These are phyloP conservation scores for Gopherus flavomarginatus DNA, from an alignment of 2,113 vertebrate species.

Conservation along the genomic window DNA sequence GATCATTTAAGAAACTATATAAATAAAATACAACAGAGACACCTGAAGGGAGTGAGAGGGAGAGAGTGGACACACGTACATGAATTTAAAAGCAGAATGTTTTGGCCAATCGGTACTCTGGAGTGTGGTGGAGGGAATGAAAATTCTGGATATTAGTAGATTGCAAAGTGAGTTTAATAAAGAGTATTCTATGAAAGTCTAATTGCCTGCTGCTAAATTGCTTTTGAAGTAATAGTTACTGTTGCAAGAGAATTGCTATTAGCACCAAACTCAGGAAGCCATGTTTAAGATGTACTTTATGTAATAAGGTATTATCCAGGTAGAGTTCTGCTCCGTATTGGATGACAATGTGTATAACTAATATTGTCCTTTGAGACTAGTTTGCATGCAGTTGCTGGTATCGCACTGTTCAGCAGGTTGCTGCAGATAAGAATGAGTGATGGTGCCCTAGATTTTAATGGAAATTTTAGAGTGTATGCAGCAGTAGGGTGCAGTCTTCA, in stretches of 20 bases:
- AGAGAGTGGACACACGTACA: slow-evolving; percentile 36
- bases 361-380: slow-evolving; percentile 75
- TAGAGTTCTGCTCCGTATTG: slow-evolving; percentile 61
- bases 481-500: slow-evolving; percentile 81
- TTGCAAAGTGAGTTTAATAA: slow-evolving; percentile 74
- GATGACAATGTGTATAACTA: slow-evolving; percentile 70
- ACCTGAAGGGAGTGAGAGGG: neutral
- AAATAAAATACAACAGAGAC: neutral
- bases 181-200: slow-evolving; percentile 75
- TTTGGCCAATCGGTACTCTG: slow-evolving; percentile 66
- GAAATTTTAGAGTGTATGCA: slow-evolving; percentile 76
- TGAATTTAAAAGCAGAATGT: slow-evolving; percentile 73
- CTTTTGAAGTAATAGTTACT: slow-evolving; percentile 77
- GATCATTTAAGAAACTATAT: slow-evolving; percentile 5
- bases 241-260: slow-evolving; percentile 60
- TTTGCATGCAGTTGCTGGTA: slow-evolving; percentile 72
- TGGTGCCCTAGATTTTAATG: slow-evolving; percentile 86
- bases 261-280: neutral
- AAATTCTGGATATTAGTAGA: slow-evolving; percentile 67
- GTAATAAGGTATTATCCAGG: slow-evolving; percentile 61
- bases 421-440: slow-evolving; percentile 86
- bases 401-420: slow-evolving; percentile 72
- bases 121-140: neutral
- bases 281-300: slow-evolving; percentile 54
- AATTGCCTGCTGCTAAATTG: slow-evolving; percentile 77